Percentiles rank a stretch among this genome's conserved stretches.
These are phyloP conservation scores for Nysson spinosus DNA, from an alignment of 2,888 invertebrate genomes.

Conservation along the genomic window DNA sequence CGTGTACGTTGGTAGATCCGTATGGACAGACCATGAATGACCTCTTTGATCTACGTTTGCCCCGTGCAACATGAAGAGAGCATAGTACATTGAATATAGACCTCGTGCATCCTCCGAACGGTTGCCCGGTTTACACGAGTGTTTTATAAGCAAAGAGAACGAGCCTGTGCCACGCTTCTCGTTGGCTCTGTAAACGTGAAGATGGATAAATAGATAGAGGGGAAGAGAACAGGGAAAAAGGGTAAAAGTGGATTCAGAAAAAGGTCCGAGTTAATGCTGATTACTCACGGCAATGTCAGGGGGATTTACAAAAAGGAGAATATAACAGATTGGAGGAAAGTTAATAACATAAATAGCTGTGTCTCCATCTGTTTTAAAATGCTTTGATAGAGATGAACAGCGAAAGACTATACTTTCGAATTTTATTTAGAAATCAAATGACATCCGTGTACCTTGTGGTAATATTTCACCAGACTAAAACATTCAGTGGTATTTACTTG, in stretches of 20 bases:
- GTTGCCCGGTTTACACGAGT: conserved; percentile 27
- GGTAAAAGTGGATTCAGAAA: neutral
- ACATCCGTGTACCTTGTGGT: too few relatives aligned
- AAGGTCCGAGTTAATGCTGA: conserved; percentile 27
- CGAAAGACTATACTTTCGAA: neutral
- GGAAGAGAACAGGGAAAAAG: neutral
- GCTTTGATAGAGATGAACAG: conserved; percentile 11
- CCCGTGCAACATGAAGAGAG: conserved; percentile 32
- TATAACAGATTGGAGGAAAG: neutral
- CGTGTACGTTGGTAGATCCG: conserved; percentile 46
- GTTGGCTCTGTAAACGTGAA: conserved; percentile 13
- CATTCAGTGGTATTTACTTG: too few relatives aligned
- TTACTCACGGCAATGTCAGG: conserved; percentile 16
- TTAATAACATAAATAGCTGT: conserved; percentile 33
- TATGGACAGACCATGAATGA: conserved; percentile 67
- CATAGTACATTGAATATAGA: conserved; percentile 32
- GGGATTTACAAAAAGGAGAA: conserved; percentile 1
- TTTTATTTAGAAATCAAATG: too few relatives aligned
- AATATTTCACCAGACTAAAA: too few relatives aligned
- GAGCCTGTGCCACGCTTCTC: conserved; percentile 2
- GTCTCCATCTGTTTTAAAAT: conserved; percentile 6
- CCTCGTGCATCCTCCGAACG: conserved; percentile 13
- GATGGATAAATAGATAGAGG: neutral
- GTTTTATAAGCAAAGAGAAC: conserved; percentile 35
- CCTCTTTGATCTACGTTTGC: conserved; percentile 71